Evolutionary conservation across 2,797 vertebrate species (phyloP), one percentile per base, ranked within the genome.

Genomic region (Intellagama lesueurii): DNA sequence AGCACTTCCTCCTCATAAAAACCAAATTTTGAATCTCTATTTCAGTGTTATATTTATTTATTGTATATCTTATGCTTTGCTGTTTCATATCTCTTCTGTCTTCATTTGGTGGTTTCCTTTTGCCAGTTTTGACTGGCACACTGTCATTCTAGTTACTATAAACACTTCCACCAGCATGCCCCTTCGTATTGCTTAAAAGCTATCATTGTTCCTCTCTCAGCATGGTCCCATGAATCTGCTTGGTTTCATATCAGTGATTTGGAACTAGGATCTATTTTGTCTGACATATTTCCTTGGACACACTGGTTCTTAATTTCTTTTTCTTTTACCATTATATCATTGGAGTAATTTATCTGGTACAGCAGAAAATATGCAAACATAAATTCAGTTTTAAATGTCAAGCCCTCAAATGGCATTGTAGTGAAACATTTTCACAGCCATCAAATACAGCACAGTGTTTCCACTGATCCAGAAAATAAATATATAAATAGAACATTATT

Each of bases 31-130:
- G 8, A 69, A 66, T 14, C 56, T 47, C 8, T 40, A 28, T 44
- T 86, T 26, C 56, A 86, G 4, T 88, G 30, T 77, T 30, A 26
- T 26, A 11, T 32, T 47, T 7, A 72, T 75, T 11, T 26, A 8
- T 85, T 75, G 24, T 17, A 30, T 56, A 8, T 60, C 32, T 85
- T 76, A 60, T 2, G 30, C 40, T 40, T 40, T 35, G 8, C 80
- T 66, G 16, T 86, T 66, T 86, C 56, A 86, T 7, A 78, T 88
- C 40, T 69, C 40, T 75, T 66, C 72, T 47, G 40, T n/a, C 81
- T 78, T 69, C 81, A 66, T 77, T 77, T 84, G 64, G 66, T 68
- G 22, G 56, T 77, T 52, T 83, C 72, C 17, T 88, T 66, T 69
- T 88, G 64, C 30, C 24, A 68, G n/a, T 30, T 83, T 32, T 64